Evolutionary conservation across 2,113 vertebrate species (phyloP).

Genomic region (Caracal caracal): DNA sequence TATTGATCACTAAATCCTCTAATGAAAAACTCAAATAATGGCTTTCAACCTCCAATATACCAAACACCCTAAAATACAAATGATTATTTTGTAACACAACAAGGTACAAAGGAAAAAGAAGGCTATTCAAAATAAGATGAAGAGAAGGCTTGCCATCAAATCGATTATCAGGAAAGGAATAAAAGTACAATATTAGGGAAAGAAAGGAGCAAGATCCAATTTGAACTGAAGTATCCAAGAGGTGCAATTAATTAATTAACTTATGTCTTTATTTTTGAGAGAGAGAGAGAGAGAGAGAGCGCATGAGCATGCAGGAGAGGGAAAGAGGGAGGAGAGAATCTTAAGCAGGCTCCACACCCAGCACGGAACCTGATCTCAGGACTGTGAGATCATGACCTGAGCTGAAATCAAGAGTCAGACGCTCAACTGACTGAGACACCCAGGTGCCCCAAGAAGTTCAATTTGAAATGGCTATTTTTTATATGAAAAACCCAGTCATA

Average conservation of each 20-base stretch:
- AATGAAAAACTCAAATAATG: neutral
- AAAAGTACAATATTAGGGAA: neutral
- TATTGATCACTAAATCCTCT: neutral
- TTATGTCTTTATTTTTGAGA: too few relatives aligned
- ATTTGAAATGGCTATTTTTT: neutral
- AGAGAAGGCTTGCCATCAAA: neutral
- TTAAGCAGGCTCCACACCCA: too few relatives aligned
- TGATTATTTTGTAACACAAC: neutral
- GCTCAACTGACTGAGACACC: too few relatives aligned
- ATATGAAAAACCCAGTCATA: neutral
- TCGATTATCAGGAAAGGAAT: neutral
- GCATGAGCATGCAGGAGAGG: too few relatives aligned
- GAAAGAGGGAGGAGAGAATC: too few relatives aligned
- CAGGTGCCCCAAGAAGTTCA: too few relatives aligned
- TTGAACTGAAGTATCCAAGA: neutral
- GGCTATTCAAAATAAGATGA: neutral
- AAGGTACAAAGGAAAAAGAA: neutral
- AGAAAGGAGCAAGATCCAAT: neutral
- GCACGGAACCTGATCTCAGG: too few relatives aligned
- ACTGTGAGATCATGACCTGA: too few relatives aligned
- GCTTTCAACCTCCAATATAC: neutral
- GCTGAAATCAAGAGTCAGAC: too few relatives aligned
- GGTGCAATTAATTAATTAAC: neutral
- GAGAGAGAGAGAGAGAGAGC: too few relatives aligned
- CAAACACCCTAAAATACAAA: neutral